Evolutionary conservation across 2,797 vertebrate genomes (phyloP), one percentile per base, ranked within the genome.

Genomic region (Tauraco hartlaubi): DNA sequence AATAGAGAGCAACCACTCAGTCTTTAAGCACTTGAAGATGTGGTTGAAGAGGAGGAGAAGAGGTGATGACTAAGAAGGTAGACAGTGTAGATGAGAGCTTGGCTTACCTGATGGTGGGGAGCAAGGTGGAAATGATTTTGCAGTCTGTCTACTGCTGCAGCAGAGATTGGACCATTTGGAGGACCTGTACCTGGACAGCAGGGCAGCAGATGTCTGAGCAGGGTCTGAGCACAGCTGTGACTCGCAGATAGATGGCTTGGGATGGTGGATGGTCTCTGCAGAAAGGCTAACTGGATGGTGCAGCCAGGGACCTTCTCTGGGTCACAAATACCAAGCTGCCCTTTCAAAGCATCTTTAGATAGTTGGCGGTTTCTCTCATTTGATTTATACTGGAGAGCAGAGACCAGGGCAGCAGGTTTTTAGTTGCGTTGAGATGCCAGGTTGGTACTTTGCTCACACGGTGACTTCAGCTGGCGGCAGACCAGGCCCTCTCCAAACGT

Each of bases 261-360:
- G 23, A 9, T 77, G 63, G 49, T 21, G 11, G 41, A 20, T 85
- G 62, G 33, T 35, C 48, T 39, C 68, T 85, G 72, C 78, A 39
- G 64, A 68, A 78, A 78, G 72, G 52, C 25, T 17, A 13, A 22
- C 62, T 25, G 52, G 16, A 13, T 64, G 58, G n/a, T 76, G 79
- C 66, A 61, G 44, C 72, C 64, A 5, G 37, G 48, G 56, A 55
- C 55, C 69, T 75, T 44, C 58, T 67, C 51, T 44, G 51, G 46
- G 59, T 71, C 4, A 1, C 54, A 92, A 85, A 83, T 48, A 78
- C 23, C 58, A 37, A 19, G 61, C 37, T 80, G 81, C 41, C 87
- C 54, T 97, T 96, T 84, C n/a, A 86, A 82, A 88, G 84, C 69
- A 62, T 72, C 92, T 88, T 76, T 49, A 82, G 72, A 5, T 75